Conservation (phyloP, 2,797 vertebrate genomes). For the Rhinophrynus dorsalis region DNA sequence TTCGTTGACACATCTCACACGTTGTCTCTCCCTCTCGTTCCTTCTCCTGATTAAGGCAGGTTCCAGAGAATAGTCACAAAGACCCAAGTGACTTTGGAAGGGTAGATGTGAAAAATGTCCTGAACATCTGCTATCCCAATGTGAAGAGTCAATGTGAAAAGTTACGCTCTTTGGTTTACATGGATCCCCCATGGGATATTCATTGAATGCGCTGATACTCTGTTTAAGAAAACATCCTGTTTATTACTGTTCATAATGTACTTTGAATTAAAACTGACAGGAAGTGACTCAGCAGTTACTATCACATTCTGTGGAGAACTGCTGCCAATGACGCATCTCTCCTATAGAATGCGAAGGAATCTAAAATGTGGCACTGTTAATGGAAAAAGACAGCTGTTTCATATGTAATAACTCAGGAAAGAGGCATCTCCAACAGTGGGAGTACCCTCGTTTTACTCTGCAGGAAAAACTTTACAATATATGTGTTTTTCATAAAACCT, state of each 20-base stretch:
- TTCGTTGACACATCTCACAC: conserved; percentile 81
- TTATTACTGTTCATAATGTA: conserved; percentile 4
- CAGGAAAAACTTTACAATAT: too few species aligned
- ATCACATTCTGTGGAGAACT: too few species aligned
- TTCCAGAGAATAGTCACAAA: conserved; percentile 76
- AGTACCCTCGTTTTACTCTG: too few species aligned
- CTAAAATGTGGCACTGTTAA: too few species aligned
- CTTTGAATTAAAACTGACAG: not conserved
- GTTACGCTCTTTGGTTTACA: conserved; percentile 8
- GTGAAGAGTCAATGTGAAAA: conserved; percentile 6
- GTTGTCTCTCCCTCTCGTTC: conserved; percentile 81
- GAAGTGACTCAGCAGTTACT: too few species aligned
- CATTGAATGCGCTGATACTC: conserved; percentile 9
- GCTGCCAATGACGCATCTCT: too few species aligned
- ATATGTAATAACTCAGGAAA: too few species aligned
- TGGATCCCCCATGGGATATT: conserved; percentile 5
- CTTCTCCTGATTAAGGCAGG: conserved; percentile 83
- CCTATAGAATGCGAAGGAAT: too few species aligned
- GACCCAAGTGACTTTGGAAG: conserved; percentile 66
- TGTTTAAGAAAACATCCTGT: conserved; percentile 5
- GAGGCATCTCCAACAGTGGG: too few species aligned
- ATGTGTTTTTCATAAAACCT: too few species aligned
- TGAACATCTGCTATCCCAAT: conserved; percentile 12
- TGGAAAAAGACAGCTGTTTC: too few species aligned
- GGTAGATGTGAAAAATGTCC: conserved; percentile 69